Conservation (phyloP, 2,888 invertebrate genomes). For the Chrysolina oricalcia region DNA sequence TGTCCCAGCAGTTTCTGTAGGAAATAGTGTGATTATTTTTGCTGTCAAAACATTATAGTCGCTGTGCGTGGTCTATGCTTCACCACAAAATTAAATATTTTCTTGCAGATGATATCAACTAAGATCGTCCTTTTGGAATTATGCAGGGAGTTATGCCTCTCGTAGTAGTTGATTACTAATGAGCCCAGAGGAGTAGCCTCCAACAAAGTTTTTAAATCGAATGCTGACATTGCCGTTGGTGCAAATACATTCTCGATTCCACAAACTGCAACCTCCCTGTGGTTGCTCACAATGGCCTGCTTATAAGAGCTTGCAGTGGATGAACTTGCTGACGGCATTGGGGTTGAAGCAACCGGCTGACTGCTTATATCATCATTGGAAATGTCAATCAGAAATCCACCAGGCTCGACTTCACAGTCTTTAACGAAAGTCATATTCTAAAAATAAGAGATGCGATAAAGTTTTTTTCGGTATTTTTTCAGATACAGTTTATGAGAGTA, state of each 20-base stretch:
- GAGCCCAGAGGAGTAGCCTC: slow-evolving; percentile 15
- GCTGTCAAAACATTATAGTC: slow-evolving; percentile 2
- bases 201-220: slow-evolving; percentile 19
- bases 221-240: slow-evolving; percentile 3
- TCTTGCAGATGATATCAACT: neutral
- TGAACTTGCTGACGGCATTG: too few species aligned
- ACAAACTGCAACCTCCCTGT: slow-evolving; percentile 18
- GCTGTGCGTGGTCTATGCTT: neutral
- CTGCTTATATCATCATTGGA: too few species aligned
- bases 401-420: too few species aligned
- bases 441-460: too few species aligned
- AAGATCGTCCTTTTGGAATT: neutral
- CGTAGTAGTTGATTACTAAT: neutral
- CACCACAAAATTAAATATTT: neutral
- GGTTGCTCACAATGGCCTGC: slow-evolving; percentile 3
- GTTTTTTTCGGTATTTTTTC: too few species aligned
- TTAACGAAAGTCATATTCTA: too few species aligned
- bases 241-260: slow-evolving; percentile 13
- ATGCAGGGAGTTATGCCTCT: slow-evolving; percentile 1
- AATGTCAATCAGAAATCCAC: too few species aligned
- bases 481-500: too few species aligned
- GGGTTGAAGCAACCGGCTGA: too few species aligned
- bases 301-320: neutral
- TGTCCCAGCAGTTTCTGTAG: slow-evolving; percentile 9
- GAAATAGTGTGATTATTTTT: slow-evolving; percentile 3